These are phyloP conservation scores for Ploceus nigricollis DNA, from an alignment of 2,113 vertebrate species.

Conservation along the genomic window DNA sequence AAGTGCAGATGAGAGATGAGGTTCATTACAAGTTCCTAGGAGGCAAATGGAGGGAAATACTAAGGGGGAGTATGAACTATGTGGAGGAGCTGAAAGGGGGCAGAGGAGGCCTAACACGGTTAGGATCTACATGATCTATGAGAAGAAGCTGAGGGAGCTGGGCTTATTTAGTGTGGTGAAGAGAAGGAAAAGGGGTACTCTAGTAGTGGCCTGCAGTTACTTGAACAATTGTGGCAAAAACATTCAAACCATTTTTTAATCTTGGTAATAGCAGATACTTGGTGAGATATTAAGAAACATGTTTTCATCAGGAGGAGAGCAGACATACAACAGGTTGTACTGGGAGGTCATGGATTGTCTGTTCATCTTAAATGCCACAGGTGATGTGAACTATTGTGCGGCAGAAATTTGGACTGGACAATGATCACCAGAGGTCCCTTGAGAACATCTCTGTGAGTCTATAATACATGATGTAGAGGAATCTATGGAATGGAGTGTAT, in stretches of 20 bases:
- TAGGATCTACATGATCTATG: not conserved
- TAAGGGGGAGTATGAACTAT: not conserved
- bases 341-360: not conserved
- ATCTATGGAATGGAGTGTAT: not conserved
- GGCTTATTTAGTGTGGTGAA: not conserved
- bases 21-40: not conserved
- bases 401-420: not conserved
- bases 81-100: not conserved
- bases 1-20: not conserved
- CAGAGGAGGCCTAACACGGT: not conserved
- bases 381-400: not conserved
- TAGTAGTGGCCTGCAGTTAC: not conserved
- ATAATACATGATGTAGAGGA: not conserved
- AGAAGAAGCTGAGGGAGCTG: not conserved
- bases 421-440: not conserved
- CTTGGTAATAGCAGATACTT: not conserved
- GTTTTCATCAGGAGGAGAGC: not conserved
- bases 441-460: not conserved
- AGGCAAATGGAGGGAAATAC: not conserved
- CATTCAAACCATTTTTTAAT: not conserved
- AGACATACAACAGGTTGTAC: not conserved
- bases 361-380: not conserved
- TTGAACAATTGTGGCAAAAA: not conserved
- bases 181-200: not conserved
- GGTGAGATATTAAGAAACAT: not conserved